Evolutionary conservation across 2,797 vertebrate species (phyloP), one percentile per base, ranked within the genome.

Genomic region (Darevskia mixta): DNA sequence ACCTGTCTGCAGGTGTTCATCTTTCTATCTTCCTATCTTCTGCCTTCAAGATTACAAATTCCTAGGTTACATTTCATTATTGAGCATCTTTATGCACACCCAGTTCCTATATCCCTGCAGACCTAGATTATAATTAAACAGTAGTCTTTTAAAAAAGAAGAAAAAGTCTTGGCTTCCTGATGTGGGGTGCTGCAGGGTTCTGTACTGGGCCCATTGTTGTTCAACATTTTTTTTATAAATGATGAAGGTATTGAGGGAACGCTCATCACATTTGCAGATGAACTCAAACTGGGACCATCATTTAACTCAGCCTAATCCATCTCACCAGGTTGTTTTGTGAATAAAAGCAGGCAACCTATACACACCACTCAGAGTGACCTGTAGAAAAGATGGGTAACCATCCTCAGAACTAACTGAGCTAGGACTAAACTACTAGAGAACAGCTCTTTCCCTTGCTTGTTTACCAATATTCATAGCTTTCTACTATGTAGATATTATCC

Each of bases 1-100:
- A 92, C 17, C 27, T 29, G 25, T 92, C 86, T 93, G 91, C 87
- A 95, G 75, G 92, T 92, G 88, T 92, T 93, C 82, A 89, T 87
- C 81, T 75, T 88, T 43, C 64, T 90, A 90, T 88, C 91, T 61
- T 67, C 27, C 86, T 35, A 35, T 87, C 92, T 92, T 90, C 38
- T 84, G 79, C 86, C 78, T 91, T 88, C 86, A 79, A 86, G 29
- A 93, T 90, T 89, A 79, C 55, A 41, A 61, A 67, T 88, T 78
- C 84, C 29, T 91, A 72, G 0, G 32, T 69, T 79, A 35, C 87
- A 85, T 77, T 90, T 82, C 92, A 9, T 83, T 58, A 77, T 1
- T 15, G 35, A 29, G 49, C 18, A 86, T 23, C 67, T 18, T 85
- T 88, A 92, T 82, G 83, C 61, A 41, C 55, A 90, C 81, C 2